These are phyloP conservation scores for Falco rusticolus DNA, from an alignment of 2,797 vertebrate species.

Conservation along the genomic window DNA sequence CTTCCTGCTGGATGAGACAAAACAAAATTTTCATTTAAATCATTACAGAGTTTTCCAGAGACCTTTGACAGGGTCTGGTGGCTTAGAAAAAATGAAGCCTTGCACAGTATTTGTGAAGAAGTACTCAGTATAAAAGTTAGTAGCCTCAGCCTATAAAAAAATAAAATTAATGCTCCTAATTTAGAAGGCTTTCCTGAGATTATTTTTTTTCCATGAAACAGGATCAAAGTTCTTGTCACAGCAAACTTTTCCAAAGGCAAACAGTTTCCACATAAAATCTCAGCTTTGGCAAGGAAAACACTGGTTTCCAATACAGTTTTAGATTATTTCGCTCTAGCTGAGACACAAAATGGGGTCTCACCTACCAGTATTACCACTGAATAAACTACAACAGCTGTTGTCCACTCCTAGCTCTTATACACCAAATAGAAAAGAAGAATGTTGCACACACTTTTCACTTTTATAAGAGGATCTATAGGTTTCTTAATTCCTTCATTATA, in stretches of 20 bases:
- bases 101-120: background rate
- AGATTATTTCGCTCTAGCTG: background rate
- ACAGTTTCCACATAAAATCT: background rate
- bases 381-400: background rate
- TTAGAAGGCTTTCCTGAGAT: background rate
- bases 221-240: background rate
- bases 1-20: conserved; percentile 32
- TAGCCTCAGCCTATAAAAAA: background rate
- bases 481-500: background rate
- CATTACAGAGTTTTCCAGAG: background rate
- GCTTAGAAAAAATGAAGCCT: background rate
- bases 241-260: background rate
- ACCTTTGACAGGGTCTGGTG: background rate
- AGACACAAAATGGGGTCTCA: background rate
- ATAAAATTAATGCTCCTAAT: background rate
- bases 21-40: conserved; percentile 17
- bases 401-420: background rate
- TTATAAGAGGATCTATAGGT: background rate
- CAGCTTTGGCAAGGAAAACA: background rate
- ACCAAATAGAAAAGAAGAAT: background rate
- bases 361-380: background rate
- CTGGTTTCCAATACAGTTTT: background rate
- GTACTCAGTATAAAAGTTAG: background rate
- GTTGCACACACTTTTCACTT: background rate
- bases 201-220: background rate